Percentiles rank a stretch among this genome's conserved stretches.
These are phyloP conservation scores for Tetheella fluctuosa DNA, from an alignment of 2,888 invertebrate species.

Conservation along the genomic window DNA sequence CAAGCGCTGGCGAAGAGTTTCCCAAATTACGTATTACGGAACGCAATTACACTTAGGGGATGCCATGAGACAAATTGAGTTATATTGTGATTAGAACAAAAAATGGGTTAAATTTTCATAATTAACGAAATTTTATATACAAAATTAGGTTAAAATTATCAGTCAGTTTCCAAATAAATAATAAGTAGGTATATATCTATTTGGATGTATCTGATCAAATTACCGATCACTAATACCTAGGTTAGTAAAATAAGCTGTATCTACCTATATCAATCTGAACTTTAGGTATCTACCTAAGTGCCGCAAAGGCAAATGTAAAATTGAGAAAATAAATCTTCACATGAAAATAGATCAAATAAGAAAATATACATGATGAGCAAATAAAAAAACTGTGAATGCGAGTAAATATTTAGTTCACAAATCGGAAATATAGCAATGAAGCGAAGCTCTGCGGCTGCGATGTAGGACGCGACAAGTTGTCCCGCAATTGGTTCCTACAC, in stretches of 20 bases:
- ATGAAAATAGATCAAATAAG: background rate
- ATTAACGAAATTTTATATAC: background rate
- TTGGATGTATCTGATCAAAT: too few species aligned
- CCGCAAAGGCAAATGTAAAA: background rate
- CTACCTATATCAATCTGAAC: too few species aligned
- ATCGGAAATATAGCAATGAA: constrained; percentile 29
- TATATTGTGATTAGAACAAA: constrained; percentile 52
- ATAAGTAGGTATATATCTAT: background rate
- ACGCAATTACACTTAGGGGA: constrained; percentile 71
- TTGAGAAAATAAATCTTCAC: background rate
- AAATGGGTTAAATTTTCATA: constrained; percentile 21
- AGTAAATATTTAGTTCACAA: constrained; percentile 26
- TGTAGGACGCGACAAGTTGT: constrained; percentile 35
- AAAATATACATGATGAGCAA: background rate
- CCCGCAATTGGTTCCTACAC: constrained; percentile 33
- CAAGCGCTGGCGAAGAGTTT: constrained; percentile 65
- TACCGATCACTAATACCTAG: background rate
- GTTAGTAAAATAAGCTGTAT: too few species aligned
- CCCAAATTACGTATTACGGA: constrained; percentile 76
- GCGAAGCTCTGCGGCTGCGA: constrained; percentile 23
- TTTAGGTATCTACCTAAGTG: too few species aligned
- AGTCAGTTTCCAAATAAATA: background rate
- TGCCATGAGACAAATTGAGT: constrained; percentile 64
- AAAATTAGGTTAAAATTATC: background rate
- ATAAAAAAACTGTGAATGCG: constrained; percentile 9